Base-by-base conservation (phyloP, 2,888 invertebrate genomes). In the Orthosia incerta region DNA sequence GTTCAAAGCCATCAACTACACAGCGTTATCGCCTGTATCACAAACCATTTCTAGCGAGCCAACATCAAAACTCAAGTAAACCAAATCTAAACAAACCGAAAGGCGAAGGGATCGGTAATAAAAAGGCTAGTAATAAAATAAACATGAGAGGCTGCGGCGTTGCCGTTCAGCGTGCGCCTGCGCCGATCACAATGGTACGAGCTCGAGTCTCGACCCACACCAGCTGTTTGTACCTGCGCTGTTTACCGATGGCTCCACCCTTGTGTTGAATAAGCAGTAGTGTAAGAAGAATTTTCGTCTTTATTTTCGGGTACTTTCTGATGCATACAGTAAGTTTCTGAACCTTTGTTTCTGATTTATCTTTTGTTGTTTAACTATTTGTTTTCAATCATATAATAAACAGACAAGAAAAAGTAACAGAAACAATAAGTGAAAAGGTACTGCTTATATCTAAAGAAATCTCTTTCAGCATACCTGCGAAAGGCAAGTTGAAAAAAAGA, bases 181-280 rank as follows among this genome's bases (percentile, higher is more conserved):
- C 91, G 81, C 81, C 72, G 91, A 62, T 77, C 92, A 92, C 92
- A 93, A 92, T 90, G 82, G 88, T 71, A 72, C 72, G 70, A 76
- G 80, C 76, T 80, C 72, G 76, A 77, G 65, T 73, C 76, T 76
- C 81, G 85, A 84, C 74, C 80, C 83, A 86, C 89, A 87, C 91
- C 94, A 94, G 93, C 94, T 94, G 94, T 91, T 92, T 90, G 92
- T 93, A 94, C 94, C 95, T 94, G 94, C 87, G 79, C 56, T 93
- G 92, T 93, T 94, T 93, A 88, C 90, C 88, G 88, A 87, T 86
- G 71, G 70, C 57, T 62, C 75, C 71, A 55, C 70, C 75, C 71
- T 65, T 70, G 64, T 60, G 48, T 71, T 63, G 71, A 61, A 60
- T 71, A 72, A 82, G 59, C 83, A 80, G 76, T 80, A 80, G 63